Percentiles rank a stretch among this genome's conserved stretches.
phyloP scores from a whole-genome alignment of 2,888 invertebrate genomes.

The Zonitis immaculata region DNA sequence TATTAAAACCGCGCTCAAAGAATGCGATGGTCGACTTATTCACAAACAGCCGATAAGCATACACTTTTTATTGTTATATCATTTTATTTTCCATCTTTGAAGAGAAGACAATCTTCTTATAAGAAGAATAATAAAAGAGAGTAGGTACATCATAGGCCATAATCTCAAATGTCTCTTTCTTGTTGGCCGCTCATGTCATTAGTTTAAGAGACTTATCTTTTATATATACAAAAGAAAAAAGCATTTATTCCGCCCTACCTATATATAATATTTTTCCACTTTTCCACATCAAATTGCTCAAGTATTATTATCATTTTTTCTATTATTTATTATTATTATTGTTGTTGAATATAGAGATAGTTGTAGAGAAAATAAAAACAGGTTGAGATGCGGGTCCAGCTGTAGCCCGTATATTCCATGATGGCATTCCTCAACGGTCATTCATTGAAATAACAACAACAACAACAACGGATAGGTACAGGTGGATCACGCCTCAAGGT shows the following conservation, averaged over 20 bases:
- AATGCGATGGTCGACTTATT: neutral
- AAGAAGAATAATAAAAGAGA: neutral
- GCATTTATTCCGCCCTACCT: neutral
- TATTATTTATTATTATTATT: neutral
- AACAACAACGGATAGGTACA: neutral
- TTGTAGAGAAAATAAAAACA: constrained; percentile 4
- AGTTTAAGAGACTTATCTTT: neutral
- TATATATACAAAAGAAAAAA: too few relatives aligned
- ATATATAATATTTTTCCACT: neutral
- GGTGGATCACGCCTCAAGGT: constrained; percentile 4
- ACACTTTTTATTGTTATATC: neutral
- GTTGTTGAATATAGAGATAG: neutral
- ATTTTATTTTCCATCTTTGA: neutral
- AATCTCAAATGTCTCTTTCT: constrained; percentile 2
- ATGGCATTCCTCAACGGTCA: constrained; percentile 19
- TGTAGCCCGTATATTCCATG: constrained; percentile 23
- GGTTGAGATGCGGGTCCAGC: constrained; percentile 32
- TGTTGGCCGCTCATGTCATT: neutral
- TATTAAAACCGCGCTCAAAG: neutral
- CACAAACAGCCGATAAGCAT: neutral
- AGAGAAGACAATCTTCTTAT: neutral
- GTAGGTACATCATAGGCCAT: neutral
- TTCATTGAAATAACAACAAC: constrained; percentile 3
- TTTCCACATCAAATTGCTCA: neutral
- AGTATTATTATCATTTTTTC: neutral